A percentile compares a stretch with the other conserved stretches of the same genome.
Conservation (phyloP, 2,113 vertebrate genomes). For the Elachura formosa region DNA sequence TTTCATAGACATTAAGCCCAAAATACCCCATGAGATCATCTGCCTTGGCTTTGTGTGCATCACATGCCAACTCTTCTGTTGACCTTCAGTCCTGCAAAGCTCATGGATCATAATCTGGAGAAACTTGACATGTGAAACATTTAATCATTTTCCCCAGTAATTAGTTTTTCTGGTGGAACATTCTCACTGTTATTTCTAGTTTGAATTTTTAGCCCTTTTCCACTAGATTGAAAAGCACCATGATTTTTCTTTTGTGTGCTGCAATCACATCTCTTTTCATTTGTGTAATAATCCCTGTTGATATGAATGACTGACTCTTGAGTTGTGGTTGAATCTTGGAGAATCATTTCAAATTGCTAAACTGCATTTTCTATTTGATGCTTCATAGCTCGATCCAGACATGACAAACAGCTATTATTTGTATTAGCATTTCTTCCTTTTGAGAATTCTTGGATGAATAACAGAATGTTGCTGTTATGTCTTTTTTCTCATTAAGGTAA, state of each 20-base stretch:
- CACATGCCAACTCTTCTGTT: neutral
- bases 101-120: neutral
- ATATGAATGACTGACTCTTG: neutral
- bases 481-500: neutral
- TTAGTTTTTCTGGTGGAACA: neutral
- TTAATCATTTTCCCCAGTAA: neutral
- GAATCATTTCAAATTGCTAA: neutral
- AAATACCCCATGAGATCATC: neutral
- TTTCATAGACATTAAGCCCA: neutral
- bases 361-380: neutral
- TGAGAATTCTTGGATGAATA: neutral
- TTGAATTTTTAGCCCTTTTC: neutral
- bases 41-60: neutral
- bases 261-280: neutral
- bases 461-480: neutral
- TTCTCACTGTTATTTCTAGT: neutral
- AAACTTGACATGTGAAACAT: neutral
- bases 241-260: neutral
- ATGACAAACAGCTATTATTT: neutral
- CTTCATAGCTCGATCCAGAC: neutral
- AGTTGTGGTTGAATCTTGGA: neutral
- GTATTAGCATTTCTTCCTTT: neutral
- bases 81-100: neutral
- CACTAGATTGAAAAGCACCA: neutral
- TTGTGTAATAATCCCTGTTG: neutral